These are phyloP conservation scores for Spodoptera frugiperda DNA, from an alignment of 1,140 invertebrate genomes.

Conservation along the genomic window DNA sequence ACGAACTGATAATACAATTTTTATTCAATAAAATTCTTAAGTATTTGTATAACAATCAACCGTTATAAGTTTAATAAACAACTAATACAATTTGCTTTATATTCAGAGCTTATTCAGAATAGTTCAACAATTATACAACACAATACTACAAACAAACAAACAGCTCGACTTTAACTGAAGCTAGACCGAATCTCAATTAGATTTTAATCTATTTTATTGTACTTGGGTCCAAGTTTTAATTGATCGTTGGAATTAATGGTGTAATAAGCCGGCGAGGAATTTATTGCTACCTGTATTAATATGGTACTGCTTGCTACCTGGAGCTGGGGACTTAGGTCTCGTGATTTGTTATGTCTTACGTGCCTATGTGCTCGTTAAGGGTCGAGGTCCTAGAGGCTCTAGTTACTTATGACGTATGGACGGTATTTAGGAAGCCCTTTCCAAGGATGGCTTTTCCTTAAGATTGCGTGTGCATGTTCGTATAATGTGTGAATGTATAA, in stretches of 20 bases:
- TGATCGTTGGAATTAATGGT: conserved; percentile 27
- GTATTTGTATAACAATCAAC: background rate
- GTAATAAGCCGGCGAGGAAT: conserved; percentile 18
- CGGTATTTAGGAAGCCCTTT: background rate
- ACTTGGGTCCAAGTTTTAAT: conserved; percentile 29
- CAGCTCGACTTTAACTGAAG: background rate
- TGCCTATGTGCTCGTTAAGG: background rate
- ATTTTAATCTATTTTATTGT: conserved; percentile 36
- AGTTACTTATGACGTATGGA: background rate
- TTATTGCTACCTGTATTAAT: background rate
- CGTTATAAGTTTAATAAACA: background rate
- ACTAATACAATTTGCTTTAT: background rate
- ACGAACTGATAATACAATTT: too few species aligned
- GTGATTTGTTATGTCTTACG: conserved; percentile 24
- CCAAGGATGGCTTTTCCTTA: too few species aligned
- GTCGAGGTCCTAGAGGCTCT: background rate
- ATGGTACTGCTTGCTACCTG: background rate
- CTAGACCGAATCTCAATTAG: conserved; percentile 11
- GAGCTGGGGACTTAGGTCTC: conserved; percentile 1
- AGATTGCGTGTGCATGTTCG: too few species aligned
- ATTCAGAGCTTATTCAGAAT: background rate
- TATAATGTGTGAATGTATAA: too few species aligned
- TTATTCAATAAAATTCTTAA: background rate
- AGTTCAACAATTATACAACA: background rate
- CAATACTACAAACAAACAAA: conserved; percentile 1